These are phyloP conservation scores for Eonycteris spelaea DNA, from an alignment of 2,113 vertebrate genomes.

Conservation along the genomic window DNA sequence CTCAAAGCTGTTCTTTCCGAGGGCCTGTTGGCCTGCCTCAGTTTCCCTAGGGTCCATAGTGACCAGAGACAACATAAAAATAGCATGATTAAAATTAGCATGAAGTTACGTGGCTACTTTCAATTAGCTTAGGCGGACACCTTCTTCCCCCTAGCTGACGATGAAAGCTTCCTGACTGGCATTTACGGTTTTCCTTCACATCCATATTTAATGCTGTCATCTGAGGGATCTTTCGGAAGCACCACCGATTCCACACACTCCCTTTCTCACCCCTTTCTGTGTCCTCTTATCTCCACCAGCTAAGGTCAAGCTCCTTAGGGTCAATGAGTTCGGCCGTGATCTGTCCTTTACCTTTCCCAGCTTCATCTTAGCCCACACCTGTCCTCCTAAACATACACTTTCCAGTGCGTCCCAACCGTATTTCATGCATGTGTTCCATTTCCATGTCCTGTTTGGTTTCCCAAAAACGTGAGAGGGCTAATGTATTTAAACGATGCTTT, in stretches of 20 bases:
- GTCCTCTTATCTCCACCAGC: not conserved
- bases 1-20: not conserved
- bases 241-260: not conserved
- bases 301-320: not conserved
- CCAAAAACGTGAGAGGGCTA: not conserved
- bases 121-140: not conserved
- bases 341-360: not conserved
- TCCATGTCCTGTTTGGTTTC: not conserved
- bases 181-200: slow-evolving; percentile 20
- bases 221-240: not conserved
- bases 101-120: not conserved
- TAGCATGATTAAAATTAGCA: slow-evolving; percentile 7
- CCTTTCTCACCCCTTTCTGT: not conserved
- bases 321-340: not conserved
- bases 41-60: slow-evolving; percentile 6
- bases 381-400: not conserved
- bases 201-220: slow-evolving; percentile 24
- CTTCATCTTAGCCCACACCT: not conserved
- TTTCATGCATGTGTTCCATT: slow-evolving; percentile 28
- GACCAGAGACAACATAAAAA: not conserved
- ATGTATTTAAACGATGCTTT: slow-evolving; percentile 15
- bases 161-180: not conserved
- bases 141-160: not conserved
- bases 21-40: not conserved
- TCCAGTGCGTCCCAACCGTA: not conserved